Evolutionary conservation across 2,888 invertebrate species (phyloP).

Genomic region (Hydrotaea cyrtoneurina): DNA sequence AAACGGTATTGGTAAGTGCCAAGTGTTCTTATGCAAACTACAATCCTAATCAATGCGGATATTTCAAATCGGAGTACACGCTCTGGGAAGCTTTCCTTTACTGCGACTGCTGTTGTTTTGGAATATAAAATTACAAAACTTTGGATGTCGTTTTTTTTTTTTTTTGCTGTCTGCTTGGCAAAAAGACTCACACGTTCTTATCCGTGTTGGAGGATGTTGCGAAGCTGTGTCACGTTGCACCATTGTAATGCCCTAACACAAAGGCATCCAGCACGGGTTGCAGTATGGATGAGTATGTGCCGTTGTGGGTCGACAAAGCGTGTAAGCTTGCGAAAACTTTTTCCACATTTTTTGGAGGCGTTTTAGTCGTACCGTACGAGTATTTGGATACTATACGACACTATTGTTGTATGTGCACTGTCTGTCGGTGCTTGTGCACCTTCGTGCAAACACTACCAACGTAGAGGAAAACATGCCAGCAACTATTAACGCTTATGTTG

Average conservation of each 20-base stretch:
- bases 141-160: constrained; percentile 31
- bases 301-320: constrained; percentile 6
- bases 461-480: neutral
- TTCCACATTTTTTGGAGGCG: constrained; percentile 32
- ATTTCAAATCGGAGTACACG: too few relatives aligned
- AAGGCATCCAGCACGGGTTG: neutral
- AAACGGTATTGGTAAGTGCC: too few relatives aligned
- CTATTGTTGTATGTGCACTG: neutral
- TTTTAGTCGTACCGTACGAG: constrained; percentile 41
- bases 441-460: neutral
- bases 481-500: constrained; percentile 41
- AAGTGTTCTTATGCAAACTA: too few relatives aligned
- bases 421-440: neutral
- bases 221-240: constrained; percentile 41
- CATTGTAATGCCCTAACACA: constrained; percentile 39
- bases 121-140: constrained; percentile 45
- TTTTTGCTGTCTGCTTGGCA: constrained; percentile 5
- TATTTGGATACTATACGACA: constrained; percentile 1
- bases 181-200: neutral
- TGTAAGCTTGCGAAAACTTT: constrained; percentile 38
- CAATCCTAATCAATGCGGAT: too few relatives aligned
- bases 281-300: neutral
- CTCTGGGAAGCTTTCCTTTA: too few relatives aligned
- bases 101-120: too few relatives aligned
- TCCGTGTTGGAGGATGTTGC: neutral